Evolutionary conservation across 2,113 vertebrate species (phyloP), one percentile per base, ranked within the genome.

Genomic region (Geococcyx californianus): DNA sequence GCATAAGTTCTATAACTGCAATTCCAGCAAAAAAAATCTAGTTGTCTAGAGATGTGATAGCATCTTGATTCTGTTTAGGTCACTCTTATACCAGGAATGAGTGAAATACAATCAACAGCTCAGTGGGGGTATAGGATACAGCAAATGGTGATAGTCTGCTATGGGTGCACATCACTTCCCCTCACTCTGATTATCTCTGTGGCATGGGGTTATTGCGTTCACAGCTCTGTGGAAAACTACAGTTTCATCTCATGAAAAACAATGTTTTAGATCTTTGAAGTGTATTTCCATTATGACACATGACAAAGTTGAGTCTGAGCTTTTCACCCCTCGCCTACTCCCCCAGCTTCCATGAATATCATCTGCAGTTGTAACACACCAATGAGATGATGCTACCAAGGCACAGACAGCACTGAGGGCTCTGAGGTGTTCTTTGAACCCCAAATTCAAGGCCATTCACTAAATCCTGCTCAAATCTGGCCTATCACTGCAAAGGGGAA

Each of bases 291-390:
- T 70, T 86, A 23, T 78, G 73, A 81, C 1, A 5, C 10, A 34
- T 9, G 16, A n/a, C 34, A 80, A 90, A 79, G 90, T 10, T 9
- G 38, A 92, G 33, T 66, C 45, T 34, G 33, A 45, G 33, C 13
- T 58, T 70, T 69, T 80, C 18, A 42, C 7, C 7, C 6, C 18
- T 42, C 1, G 19, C 8, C 26, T 52, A 44, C 33, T 85, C 36
- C 28, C 0, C 0, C 45, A 93, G 7, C 31, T 14, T 81, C 34
- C 7, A 19, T 3, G 2, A 74, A 75, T 77, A 38, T 28, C 12
- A 23, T 3, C 3, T 0, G 0, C 2, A 34, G 24, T 9, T 75
- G 54, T 79, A 29, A 66, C 23, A 44, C 3, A 29, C 17, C 18
- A 31, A 15, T 16, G 20, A 56, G 38, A 34, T 42, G 25, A 36